These are phyloP conservation scores for Heterodera filipjevi DNA, from an alignment of 2,888 invertebrate genomes.

Conservation along the genomic window DNA sequence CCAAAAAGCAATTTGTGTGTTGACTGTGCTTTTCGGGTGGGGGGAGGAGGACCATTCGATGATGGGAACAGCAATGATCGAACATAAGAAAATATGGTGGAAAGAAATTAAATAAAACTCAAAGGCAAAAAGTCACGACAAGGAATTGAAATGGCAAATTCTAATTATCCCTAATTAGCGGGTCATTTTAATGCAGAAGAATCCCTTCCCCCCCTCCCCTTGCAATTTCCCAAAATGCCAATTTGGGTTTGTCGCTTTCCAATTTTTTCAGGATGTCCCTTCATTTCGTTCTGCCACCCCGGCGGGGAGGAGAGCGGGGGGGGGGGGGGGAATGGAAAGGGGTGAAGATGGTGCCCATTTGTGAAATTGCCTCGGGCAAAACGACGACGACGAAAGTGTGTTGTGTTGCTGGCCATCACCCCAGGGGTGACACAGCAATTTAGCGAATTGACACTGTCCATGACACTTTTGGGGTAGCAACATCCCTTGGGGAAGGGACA, in stretches of 20 bases:
- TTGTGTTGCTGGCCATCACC: neutral
- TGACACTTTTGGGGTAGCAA: neutral
- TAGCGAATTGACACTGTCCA: slow-evolving; percentile 13
- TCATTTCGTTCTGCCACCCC: neutral
- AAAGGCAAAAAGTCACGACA: no score
- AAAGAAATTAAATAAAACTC: no score
- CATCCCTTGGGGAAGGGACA: neutral
- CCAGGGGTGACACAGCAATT: neutral
- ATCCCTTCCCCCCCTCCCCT: no score
- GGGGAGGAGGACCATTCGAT: neutral
- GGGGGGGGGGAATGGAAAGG: neutral
- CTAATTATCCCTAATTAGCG: no score
- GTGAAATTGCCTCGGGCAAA: slow-evolving; percentile 11
- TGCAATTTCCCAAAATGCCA: neutral
- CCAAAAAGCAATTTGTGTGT: neutral
- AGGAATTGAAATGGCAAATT: no score
- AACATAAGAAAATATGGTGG: neutral
- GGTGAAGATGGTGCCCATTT: slow-evolving; percentile 17
- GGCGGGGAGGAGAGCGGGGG: no score
- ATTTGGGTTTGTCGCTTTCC: neutral
- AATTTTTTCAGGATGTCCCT: neutral
- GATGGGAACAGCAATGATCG: neutral
- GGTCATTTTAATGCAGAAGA: no score
- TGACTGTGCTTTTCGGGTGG: neutral
- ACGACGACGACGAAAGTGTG: neutral